Conservation (phyloP, 2,797 vertebrate genomes). For the Philypnodon macrostomus region DNA sequence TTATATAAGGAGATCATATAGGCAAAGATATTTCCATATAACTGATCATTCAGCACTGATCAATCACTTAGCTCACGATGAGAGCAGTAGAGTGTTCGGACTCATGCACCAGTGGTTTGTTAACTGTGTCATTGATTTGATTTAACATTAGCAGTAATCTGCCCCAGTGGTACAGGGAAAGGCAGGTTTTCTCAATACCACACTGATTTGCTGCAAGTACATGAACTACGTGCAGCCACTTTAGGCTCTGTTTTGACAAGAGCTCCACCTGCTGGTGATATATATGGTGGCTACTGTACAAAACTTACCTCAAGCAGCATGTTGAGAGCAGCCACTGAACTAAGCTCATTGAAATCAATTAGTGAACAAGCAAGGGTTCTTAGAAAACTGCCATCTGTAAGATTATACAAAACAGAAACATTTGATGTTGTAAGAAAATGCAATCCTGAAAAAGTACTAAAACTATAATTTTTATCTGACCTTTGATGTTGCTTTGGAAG, state of each 20-base stretch:
- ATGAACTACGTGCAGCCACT: slow-evolving; percentile 18
- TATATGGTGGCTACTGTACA: slow-evolving; percentile 7
- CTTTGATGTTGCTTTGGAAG: slow-evolving; percentile 98
- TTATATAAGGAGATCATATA: slow-evolving; percentile 60
- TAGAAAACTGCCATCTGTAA: slow-evolving; percentile 92
- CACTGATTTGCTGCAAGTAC: slow-evolving; percentile 32
- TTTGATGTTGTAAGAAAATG: not conserved
- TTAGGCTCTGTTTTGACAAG: slow-evolving; percentile 51
- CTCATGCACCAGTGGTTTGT: slow-evolving; percentile 13
- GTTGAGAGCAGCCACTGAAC: slow-evolving; percentile 93
- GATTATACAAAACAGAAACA: not conserved
- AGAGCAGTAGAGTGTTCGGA: slow-evolving; percentile 18
- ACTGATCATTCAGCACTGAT: slow-evolving; percentile 55
- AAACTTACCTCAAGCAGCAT: slow-evolving; percentile 93
- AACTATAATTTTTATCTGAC: slow-evolving; percentile 58
- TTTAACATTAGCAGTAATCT: slow-evolving; percentile 36
- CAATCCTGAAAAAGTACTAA: too few species aligned
- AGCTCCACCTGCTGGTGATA: slow-evolving; percentile 71
- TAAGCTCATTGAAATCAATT: slow-evolving; percentile 96
- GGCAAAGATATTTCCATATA: slow-evolving; percentile 55
- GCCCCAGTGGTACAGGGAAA: slow-evolving; percentile 21
- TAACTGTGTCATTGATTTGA: slow-evolving; percentile 35
- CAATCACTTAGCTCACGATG: slow-evolving; percentile 39
- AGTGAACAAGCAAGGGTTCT: slow-evolving; percentile 89
- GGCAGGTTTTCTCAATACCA: slow-evolving; percentile 36